These are phyloP conservation scores for Apogon hyalosoma DNA, from an alignment of 2,797 vertebrate species.

Conservation along the genomic window DNA sequence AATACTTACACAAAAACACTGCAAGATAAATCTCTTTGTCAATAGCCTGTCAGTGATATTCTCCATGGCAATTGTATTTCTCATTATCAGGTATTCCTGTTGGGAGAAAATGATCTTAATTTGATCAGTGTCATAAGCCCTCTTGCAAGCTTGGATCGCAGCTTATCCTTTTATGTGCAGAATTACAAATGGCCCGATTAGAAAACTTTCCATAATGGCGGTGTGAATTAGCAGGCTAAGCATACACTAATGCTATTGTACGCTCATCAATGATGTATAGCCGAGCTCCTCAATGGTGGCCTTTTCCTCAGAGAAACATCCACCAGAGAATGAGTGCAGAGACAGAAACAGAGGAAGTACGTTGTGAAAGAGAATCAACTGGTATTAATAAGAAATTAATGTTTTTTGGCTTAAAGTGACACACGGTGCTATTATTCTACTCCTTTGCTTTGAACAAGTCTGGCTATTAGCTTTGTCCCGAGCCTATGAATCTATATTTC, in stretches of 20 bases:
- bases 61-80: constrained; percentile 58
- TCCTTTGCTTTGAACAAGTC: constrained; percentile 67
- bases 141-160: constrained; percentile 62
- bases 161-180: constrained; percentile 74
- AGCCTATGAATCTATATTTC: constrained; percentile 77
- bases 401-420: constrained; percentile 71
- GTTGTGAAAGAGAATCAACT: constrained; percentile 74
- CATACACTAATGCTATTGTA: constrained; percentile 79
- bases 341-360: constrained; percentile 56
- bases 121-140: constrained; percentile 72
- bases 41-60: constrained; percentile 63
- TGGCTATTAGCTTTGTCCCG: constrained; percentile 73
- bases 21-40: constrained; percentile 63
- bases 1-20: constrained; percentile 46
- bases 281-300: constrained; percentile 70
- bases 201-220: constrained; percentile 76
- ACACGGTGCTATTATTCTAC: constrained; percentile 66
- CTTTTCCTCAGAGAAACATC: constrained; percentile 61
- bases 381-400: constrained; percentile 81
- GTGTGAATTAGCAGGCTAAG: constrained; percentile 76
- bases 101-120: constrained; percentile 76
- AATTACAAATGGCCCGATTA: constrained; percentile 75
- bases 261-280: constrained; percentile 82
- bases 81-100: constrained; percentile 74
- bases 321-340: constrained; percentile 45